Conservation (phyloP, 2,113 vertebrate genomes). For the Mus musculus region GRCm39 chr7:89818001-89818500, state of each 20-base stretch:
- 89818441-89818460: slow-evolving; percentile 95
- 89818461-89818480: slow-evolving; percentile 97
- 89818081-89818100: slow-evolving; percentile 40
- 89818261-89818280: not conserved
- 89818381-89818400: slow-evolving; percentile 93
- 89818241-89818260: not conserved
- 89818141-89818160: not conserved
- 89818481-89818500: slow-evolving; percentile 90
- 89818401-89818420: slow-evolving; percentile 99
- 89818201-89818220: not conserved
- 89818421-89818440: slow-evolving; percentile 97
- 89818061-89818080: slow-evolving; percentile 27
- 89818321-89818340: slow-evolving; percentile 45
- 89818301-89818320: not conserved
- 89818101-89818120: slow-evolving; percentile 44
- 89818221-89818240: not conserved
- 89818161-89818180: not conserved
- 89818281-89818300: not conserved
- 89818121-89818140: not conserved
- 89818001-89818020: not conserved
- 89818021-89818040: not conserved
- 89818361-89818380: slow-evolving; percentile 65
- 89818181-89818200: not conserved
- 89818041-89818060: not conserved
- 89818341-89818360: slow-evolving; percentile 44